phyloP scores from a whole-genome alignment of 64 coral and sea anemone species.

The Platygyra sinensis region DNA sequence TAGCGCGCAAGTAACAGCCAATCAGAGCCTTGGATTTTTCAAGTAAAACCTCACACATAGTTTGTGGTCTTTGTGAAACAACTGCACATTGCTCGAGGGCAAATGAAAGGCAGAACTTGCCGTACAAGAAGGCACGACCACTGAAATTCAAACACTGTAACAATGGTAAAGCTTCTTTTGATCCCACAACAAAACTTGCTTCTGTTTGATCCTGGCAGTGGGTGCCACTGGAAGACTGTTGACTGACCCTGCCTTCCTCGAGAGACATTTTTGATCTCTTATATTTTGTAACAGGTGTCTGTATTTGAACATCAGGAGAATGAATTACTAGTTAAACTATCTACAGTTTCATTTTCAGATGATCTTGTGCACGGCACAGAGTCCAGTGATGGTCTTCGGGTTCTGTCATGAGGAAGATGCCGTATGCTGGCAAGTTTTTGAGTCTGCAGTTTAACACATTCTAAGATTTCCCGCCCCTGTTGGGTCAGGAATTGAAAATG shows the following conservation, averaged over 20 bases:
- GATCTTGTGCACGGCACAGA: conserved; percentile 83
- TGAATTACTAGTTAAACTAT: conserved; percentile 81
- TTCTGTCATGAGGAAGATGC: conserved; percentile 20
- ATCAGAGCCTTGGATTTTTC: no score
- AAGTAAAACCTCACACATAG: no score
- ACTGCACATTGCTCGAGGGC: no score
- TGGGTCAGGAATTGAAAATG: conserved; percentile 82
- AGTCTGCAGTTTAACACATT: conserved; percentile 86
- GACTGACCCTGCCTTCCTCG: not conserved
- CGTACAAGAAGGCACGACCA: no score
- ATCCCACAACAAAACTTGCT: not conserved
- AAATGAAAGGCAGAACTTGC: no score
- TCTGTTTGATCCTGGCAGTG: not conserved
- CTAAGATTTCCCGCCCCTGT: conserved; percentile 89
- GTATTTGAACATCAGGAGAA: conserved; percentile 22
- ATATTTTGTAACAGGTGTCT: not conserved
- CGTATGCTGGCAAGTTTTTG: conserved; percentile 75
- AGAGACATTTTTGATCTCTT: no score
- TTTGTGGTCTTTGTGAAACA: no score
- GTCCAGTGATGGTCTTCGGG: conserved; percentile 74
- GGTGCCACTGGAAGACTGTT: no score
- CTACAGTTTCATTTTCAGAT: conserved; percentile 82
- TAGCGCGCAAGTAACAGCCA: no score
- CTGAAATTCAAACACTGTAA: no score
- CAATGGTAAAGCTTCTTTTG: no score